Base-by-base conservation (phyloP, 2,113 vertebrate species). In the Engystomops pustulosus region DNA sequence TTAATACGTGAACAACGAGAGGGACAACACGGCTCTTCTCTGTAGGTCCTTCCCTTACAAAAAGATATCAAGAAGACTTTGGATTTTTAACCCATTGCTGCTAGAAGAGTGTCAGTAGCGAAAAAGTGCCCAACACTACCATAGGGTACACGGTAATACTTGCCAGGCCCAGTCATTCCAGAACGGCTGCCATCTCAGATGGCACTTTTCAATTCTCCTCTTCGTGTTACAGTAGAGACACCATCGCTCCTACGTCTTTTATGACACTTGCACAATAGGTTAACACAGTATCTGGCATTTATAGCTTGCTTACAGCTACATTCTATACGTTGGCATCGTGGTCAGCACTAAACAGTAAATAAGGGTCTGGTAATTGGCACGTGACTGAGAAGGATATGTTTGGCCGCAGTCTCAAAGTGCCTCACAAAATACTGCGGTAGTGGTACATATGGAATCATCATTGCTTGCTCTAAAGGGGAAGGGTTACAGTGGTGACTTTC, bases 21-120 rank as follows among this genome's bases (percentile, higher is more conserved):
- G 47, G 15, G 34, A 60, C 34, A 41, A 78, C 51, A 60, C 25
- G n/a, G 20, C 32, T 58, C 18, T 15, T 38, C 30, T 77, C 9
- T 58, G 18, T 38, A 55, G 30, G 9, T 27, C 23, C 9, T 45
- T 30, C 51, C n/a, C 41, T 32, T 79, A 79, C 58, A 62, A 79
- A 45, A 67, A 30, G n/a, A 44, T 30, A 32, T 41, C 74, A 60
- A 74, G 75, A 78, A 78, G 53, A 67, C 77, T 79, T 79, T 79
- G 77, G 55, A 79, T 79, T 79, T 79, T 30, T 30, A 79, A 79
- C 38, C 53, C 36, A 62, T 27, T 20, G 58, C 20, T 69, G 79
- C 65, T 53, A 49, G 27, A 53, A 34, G 36, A 67, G 58, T 45
- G 58, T 80, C n/a, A 27, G 6, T 41, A 11, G 55, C 49, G 15